These are phyloP conservation scores for Stenurella melanura DNA, from an alignment of 2,888 invertebrate genomes.

Conservation along the genomic window DNA sequence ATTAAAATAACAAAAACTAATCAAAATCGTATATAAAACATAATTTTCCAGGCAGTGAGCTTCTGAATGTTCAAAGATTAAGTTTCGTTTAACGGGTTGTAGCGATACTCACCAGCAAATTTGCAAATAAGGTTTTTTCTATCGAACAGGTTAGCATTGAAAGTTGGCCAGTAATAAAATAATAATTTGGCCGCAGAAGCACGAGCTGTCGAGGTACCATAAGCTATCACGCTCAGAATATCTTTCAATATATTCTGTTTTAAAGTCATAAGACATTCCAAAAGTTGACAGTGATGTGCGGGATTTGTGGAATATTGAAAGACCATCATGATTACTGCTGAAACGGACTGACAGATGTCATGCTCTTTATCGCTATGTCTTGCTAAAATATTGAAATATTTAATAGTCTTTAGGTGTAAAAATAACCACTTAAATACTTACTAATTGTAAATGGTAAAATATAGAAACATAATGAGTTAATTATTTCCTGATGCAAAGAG, in stretches of 20 bases:
- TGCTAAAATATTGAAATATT: conserved; percentile 55
- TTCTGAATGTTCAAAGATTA: not conserved
- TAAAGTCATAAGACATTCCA: conserved; percentile 96
- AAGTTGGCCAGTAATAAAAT: conserved; percentile 99
- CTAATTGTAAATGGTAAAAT: conserved; percentile 97
- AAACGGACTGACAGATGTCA: conserved; percentile 89
- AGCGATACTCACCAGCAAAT: conserved; percentile 82
- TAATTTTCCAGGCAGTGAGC: not conserved
- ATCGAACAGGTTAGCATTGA: conserved; percentile 95
- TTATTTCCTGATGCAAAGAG: conserved; percentile 93
- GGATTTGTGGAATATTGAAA: conserved; percentile 96
- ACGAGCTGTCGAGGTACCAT: conserved; percentile 94
- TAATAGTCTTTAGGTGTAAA: conserved; percentile 20
- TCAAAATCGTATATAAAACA: conserved; percentile 4
- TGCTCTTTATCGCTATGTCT: conserved; percentile 81
- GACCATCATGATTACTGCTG: conserved; percentile 97
- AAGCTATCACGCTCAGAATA: conserved; percentile 95
- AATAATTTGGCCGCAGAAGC: conserved; percentile 97
- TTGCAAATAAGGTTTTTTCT: conserved; percentile 90
- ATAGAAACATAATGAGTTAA: conserved; percentile 95
- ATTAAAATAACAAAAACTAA: conserved; percentile 19
- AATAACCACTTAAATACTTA: conserved; percentile 75
- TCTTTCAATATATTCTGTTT: conserved; percentile 94
- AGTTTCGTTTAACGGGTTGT: conserved; percentile 17
- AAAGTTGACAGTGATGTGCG: conserved; percentile 95